Percentiles rank a stretch among this genome's conserved stretches.
Conservation (phyloP, 2,888 invertebrate genomes). For the Epirrita christyi region DNA sequence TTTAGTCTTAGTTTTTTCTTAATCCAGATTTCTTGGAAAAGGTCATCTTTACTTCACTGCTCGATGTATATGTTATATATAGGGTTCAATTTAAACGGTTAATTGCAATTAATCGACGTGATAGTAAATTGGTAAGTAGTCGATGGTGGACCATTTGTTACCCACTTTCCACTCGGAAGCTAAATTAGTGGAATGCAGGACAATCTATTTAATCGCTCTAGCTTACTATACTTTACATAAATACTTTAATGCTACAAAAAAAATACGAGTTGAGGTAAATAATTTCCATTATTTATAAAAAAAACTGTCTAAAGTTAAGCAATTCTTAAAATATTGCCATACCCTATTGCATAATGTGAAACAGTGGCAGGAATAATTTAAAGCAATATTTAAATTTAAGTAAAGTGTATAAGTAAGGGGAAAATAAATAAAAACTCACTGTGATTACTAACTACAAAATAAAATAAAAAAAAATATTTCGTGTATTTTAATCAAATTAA, state of each 20-base stretch:
- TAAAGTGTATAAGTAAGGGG: too few relatives aligned
- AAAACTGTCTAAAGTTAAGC: too few relatives aligned
- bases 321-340: too few relatives aligned
- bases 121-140: constrained; percentile 44
- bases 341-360: too few relatives aligned
- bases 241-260: too few relatives aligned
- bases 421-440: too few relatives aligned
- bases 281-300: background rate
- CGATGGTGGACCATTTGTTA: constrained; percentile 43
- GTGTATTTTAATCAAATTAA: constrained; percentile 19
- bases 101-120: constrained; percentile 48
- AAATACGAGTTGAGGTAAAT: background rate
- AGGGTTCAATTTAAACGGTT: constrained; percentile 31
- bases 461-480: background rate
- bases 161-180: constrained; percentile 41
- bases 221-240: background rate
- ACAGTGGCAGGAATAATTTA: too few relatives aligned
- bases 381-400: too few relatives aligned
- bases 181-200: constrained; percentile 34
- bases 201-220: constrained; percentile 20
- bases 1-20: too few relatives aligned
- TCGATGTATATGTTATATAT: constrained; percentile 34
- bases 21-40: too few relatives aligned
- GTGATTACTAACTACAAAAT: background rate
- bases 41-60: background rate